A percentile compares a stretch with the other conserved stretches of the same genome.
Evolutionary conservation across 2,113 vertebrate species (phyloP).

Genomic region (Mesembrinibis cayennensis): DNA sequence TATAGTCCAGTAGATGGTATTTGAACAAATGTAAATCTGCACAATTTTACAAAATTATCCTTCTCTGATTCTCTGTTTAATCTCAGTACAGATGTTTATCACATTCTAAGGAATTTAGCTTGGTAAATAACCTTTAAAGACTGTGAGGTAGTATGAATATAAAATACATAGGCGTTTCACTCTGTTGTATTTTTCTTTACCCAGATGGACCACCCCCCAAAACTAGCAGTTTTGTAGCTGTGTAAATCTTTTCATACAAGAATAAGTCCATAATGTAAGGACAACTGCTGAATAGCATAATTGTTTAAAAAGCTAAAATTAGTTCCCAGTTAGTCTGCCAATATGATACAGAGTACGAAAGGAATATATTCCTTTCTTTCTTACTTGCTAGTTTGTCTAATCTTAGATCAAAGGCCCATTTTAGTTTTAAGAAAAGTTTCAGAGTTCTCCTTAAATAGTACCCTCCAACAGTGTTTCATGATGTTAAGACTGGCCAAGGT

Average conservation of each 20-base stretch:
- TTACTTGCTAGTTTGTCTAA: not conserved
- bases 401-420: not conserved
- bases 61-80: not conserved
- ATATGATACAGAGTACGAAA: not conserved
- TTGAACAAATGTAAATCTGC: not conserved
- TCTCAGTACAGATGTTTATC: not conserved
- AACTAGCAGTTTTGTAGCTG: not conserved
- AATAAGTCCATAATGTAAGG: not conserved
- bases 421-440: not conserved
- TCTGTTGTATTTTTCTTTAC: not conserved
- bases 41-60: not conserved
- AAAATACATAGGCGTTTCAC: not conserved
- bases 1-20: not conserved
- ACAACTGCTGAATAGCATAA: not conserved
- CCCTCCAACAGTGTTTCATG: not conserved
- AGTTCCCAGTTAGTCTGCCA: not conserved
- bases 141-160: not conserved
- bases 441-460: not conserved
- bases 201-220: not conserved
- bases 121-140: not conserved
- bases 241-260: not conserved
- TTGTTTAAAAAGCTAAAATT: not conserved
- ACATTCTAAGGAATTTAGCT: not conserved
- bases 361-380: not conserved
- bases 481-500: not conserved